Base-by-base conservation (phyloP, 1,140 invertebrate species). In the Drosophila pallidifrons region DNA sequence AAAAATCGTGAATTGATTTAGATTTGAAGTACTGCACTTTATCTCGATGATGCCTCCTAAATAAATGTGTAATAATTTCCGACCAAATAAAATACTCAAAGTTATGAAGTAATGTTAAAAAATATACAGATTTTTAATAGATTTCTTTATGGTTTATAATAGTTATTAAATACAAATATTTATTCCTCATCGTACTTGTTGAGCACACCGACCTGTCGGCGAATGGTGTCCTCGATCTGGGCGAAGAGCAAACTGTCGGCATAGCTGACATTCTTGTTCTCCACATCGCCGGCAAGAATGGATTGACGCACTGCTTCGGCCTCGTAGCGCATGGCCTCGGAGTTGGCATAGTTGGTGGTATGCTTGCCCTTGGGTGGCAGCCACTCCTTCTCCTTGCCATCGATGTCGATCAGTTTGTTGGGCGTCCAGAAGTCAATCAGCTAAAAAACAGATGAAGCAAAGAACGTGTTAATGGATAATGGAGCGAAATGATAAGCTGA, bases 321-420 rank as follows among this genome's bases (percentile, higher is more conserved):
- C 93, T 98, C 95, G 81, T 95, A 97, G 35, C 94, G 93, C 11
- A 98, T 92, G 15, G 96, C 96, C 52, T 94, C 94, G 41, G 95
- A 96, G 83, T 97, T 96, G 11, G 69, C 78, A 78, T 95, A 97
- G 92, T 95, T 95, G 61, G 94, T 95, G 25, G 92, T 72, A 6
- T 93, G 59, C 38, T 92, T 92, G 3, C 93, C 92, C 52, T 93
- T 85, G 4, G 96, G 96, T 1, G 96, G 81, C 1, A 93, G 82
- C 80, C 94, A 94, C 30, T 94, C 92, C 70, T 93, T 93, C 15
- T 93, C 87, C 38, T 92, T 85, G 67, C 94, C 94, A 82, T 94
- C 93, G 10, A 92, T 77, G 38, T 92, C 92, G 16, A 92, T 90
- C 13, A 92, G 20, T 54, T 89, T 91, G 64, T 85, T 91, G n/a